A percentile compares a stretch with the other conserved stretches of the same genome.
phyloP scores from a whole-genome alignment of 1,140 invertebrate genomes.

The Zaprionus kolodkinae region DNA sequence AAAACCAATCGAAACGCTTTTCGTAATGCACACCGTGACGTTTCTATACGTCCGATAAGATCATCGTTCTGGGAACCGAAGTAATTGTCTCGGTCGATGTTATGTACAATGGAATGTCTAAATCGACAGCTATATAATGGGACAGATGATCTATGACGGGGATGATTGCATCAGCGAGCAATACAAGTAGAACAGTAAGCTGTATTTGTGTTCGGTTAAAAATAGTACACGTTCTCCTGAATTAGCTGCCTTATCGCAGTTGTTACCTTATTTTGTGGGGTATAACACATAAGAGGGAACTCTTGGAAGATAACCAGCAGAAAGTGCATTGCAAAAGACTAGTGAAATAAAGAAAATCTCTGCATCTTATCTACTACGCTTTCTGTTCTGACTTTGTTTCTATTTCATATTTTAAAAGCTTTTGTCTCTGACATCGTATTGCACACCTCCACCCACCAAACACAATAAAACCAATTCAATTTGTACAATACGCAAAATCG shows the following conservation, averaged over 20 bases:
- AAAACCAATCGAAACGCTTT: constrained; percentile 28
- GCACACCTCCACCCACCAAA: neutral
- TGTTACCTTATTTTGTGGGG: neutral
- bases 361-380: neutral
- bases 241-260: constrained; percentile 6
- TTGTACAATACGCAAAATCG: constrained; percentile 23
- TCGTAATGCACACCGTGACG: constrained; percentile 2
- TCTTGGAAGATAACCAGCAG: neutral
- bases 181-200: constrained; percentile 25
- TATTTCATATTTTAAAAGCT: constrained; percentile 1
- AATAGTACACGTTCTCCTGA: constrained; percentile 13
- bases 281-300: neutral
- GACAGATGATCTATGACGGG: constrained; percentile 17
- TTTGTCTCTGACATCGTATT: constrained; percentile 20
- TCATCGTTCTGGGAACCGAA: neutral
- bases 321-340: neutral
- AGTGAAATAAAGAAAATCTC: neutral
- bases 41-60: neutral
- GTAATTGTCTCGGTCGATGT: neutral
- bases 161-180: constrained; percentile 24
- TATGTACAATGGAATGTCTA: neutral
- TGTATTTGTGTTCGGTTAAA: constrained; percentile 33
- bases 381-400: neutral
- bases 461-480: constrained; percentile 27
- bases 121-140: constrained; percentile 5